Evolutionary conservation across 2,797 vertebrate species (phyloP).

Genomic region (Lacerta viridis): DNA sequence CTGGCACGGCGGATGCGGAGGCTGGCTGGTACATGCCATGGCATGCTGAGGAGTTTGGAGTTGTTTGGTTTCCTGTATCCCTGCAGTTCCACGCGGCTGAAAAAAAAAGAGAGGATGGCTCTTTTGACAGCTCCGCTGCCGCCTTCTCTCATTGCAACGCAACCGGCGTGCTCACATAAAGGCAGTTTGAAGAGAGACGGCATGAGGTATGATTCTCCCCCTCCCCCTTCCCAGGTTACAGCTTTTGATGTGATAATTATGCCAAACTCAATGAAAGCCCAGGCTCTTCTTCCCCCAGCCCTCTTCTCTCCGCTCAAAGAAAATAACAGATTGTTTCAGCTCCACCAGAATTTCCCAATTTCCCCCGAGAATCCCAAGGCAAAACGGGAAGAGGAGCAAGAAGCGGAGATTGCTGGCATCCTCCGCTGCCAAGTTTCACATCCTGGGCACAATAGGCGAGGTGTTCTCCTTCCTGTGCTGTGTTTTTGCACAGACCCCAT

Average conservation of each 20-base stretch:
- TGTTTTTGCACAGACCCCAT: background rate
- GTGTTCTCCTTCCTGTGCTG: no score
- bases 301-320: background rate
- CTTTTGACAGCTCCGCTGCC: background rate
- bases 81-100: background rate
- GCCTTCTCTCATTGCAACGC: background rate
- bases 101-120: no score
- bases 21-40: background rate
- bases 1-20: background rate
- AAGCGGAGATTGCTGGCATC: no score
- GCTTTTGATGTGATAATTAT: conserved; percentile 32
- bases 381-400: background rate
- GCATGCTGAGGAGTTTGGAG: no score
- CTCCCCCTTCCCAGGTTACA: conserved; percentile 1
- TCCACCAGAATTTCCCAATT: background rate
- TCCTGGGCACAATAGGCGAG: no score
- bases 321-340: background rate
- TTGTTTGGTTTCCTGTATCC: no score
- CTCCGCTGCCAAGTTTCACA: no score
- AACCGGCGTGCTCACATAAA: background rate
- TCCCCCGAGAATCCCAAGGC: background rate
- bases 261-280: background rate
- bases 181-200: background rate
- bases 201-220: background rate
- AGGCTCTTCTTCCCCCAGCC: background rate